Base-by-base conservation (phyloP, 2,797 vertebrate species). In the Fistularia tabacaria region DNA sequence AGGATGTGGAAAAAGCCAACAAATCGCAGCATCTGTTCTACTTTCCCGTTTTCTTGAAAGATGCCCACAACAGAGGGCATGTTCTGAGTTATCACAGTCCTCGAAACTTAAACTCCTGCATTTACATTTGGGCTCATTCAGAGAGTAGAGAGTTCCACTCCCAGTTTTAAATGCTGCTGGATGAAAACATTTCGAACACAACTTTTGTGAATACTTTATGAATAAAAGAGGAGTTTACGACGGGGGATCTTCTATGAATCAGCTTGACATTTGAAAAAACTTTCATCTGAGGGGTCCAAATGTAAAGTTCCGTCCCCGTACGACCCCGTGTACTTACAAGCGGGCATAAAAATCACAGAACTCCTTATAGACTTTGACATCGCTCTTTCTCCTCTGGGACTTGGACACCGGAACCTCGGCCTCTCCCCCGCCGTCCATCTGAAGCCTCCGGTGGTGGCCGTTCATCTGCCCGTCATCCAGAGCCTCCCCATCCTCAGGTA, bases 301-400 rank as follows among this genome's bases (percentile, higher is more conserved):
- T 9, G 8, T 10, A 38, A 39, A 11, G 9, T 11, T 46, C n/a
- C 49, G n/a, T 10, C 38, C 11, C 39, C 7, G 1, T 45, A 9
- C n/a, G 7, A 10, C 8, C 40, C 14, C 6, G 14, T 46, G n/a
- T 74, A 97, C 97, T 99, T 90, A 98, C 97, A 93, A 96, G 85
- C 89, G 94, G 45, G 95, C 94, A 73, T 99, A 98, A 80, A 98
- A 99, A 88, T 98, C 96, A 90, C 96, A 99, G 73, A 99, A 97
- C 82, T 99, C 96, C 86, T 97, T 98, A 88, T 98, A 99, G 79
- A 98, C 93, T 87, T 96, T 96, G 48, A 94, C 83, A 54, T 98
- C 96, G 67, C 96, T 98, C 65, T 92, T 94, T 61, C 95, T 91
- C 71, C 92, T 93, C 71, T 97, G 96, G 52, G 93, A 79, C 70